Evolutionary conservation across 2,888 invertebrate species (phyloP).

Genomic region (Tenthredo mesomela): DNA sequence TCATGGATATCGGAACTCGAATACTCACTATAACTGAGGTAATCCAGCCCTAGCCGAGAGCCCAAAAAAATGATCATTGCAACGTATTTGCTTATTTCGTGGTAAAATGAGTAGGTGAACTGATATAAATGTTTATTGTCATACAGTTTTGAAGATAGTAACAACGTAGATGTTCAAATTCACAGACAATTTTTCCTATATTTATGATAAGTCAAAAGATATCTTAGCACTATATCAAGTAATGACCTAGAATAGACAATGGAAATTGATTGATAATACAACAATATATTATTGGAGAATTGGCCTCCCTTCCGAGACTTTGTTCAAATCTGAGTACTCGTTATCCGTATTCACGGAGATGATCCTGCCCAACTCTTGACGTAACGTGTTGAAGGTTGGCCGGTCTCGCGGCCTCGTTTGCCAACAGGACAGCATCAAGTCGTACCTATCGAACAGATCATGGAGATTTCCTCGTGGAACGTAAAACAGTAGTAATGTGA

Average conservation of each 20-base stretch:
- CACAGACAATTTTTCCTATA: background rate
- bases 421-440: conserved; percentile 90
- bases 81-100: too few species aligned
- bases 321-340: conserved; percentile 70
- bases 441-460: conserved; percentile 81
- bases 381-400: conserved; percentile 86
- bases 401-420: conserved; percentile 83
- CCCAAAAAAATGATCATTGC: too few species aligned
- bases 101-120: too few species aligned
- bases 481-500: background rate
- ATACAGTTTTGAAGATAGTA: background rate
- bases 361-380: conserved; percentile 78
- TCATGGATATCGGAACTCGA: too few species aligned
- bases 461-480: background rate
- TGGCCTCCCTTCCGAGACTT: background rate
- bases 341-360: conserved; percentile 76
- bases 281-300: background rate
- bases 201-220: background rate
- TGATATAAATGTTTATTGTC: background rate
- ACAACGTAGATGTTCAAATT: background rate
- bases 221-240: too few species aligned
- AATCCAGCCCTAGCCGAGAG: too few species aligned
- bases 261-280: background rate
- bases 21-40: too few species aligned
- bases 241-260: too few species aligned